Evolutionary conservation across 2,113 vertebrate genomes (phyloP).

Genomic region (Pantherophis guttatus): DNA sequence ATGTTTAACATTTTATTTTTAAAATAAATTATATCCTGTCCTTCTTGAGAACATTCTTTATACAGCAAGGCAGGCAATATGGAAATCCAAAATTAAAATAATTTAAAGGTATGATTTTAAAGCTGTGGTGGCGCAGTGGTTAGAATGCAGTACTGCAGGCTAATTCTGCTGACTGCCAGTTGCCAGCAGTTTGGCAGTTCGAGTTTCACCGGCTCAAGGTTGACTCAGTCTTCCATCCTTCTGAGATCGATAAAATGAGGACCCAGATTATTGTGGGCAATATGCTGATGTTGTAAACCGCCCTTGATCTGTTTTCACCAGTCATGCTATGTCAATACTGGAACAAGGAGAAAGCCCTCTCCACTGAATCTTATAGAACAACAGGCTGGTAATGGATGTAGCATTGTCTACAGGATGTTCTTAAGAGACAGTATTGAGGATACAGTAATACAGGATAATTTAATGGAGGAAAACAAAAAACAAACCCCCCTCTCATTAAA

Average conservation of each 20-base stretch:
- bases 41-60: not conserved
- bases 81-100: not conserved
- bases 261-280: too few relatives aligned
- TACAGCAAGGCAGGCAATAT: not conserved
- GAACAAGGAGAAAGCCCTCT: not conserved
- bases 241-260: too few relatives aligned
- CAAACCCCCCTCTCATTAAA: not conserved
- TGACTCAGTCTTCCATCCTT: too few relatives aligned
- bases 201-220: too few relatives aligned
- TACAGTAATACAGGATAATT: not conserved
- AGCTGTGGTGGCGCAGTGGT: too few relatives aligned
- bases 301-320: not conserved
- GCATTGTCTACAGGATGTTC: not conserved
- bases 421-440: not conserved
- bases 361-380: not conserved
- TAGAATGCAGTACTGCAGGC: too few relatives aligned
- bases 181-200: too few relatives aligned
- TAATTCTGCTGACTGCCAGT: too few relatives aligned
- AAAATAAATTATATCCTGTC: not conserved
- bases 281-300: too few relatives aligned
- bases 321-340: not conserved
- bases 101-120: not conserved
- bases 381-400: not conserved
- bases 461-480: not conserved
- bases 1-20: not conserved